These are phyloP conservation scores for Drosophila bipectinata DNA, from an alignment of 1,140 invertebrate genomes.

Conservation along the genomic window DNA sequence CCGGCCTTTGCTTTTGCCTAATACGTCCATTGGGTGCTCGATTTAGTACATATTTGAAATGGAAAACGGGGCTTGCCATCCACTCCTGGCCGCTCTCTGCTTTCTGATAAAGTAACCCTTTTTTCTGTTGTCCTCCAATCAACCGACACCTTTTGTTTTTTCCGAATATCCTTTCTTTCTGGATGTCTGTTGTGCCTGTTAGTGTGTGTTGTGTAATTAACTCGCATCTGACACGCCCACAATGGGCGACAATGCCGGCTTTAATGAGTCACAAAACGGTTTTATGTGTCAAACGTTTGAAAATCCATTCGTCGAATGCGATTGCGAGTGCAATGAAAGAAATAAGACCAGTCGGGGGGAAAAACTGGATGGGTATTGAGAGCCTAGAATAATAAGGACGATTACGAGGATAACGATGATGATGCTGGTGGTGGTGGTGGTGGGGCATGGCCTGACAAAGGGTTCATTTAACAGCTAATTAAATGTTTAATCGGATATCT, in stretches of 20 bases:
- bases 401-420: slow-evolving; percentile 14
- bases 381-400: slow-evolving; percentile 10
- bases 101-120: slow-evolving; percentile 27
- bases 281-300: slow-evolving; percentile 80
- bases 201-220: slow-evolving; percentile 57
- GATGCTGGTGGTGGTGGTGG: slow-evolving; percentile 1
- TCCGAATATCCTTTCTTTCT: slow-evolving; percentile 18
- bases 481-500: slow-evolving; percentile 62
- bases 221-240: slow-evolving; percentile 51
- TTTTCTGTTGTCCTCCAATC: slow-evolving; percentile 22
- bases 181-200: slow-evolving; percentile 2
- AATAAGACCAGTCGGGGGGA: slow-evolving; percentile 5
- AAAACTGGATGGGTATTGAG: neutral
- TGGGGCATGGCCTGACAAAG: slow-evolving; percentile 19
- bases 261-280: slow-evolving; percentile 76
- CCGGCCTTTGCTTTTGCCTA: slow-evolving; percentile 39
- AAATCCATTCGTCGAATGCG: slow-evolving; percentile 54
- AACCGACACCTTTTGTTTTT: slow-evolving; percentile 35
- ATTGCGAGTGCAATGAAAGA: slow-evolving; percentile 31
- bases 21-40: slow-evolving; percentile 64
- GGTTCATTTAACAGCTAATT: slow-evolving; percentile 75
- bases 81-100: slow-evolving; percentile 17
- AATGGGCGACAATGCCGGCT: slow-evolving; percentile 40
- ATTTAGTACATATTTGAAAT: slow-evolving; percentile 35
- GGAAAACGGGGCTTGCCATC: neutral